Evolutionary conservation across 2,888 invertebrate genomes (phyloP).

Genomic region (Pammene fasciana): DNA sequence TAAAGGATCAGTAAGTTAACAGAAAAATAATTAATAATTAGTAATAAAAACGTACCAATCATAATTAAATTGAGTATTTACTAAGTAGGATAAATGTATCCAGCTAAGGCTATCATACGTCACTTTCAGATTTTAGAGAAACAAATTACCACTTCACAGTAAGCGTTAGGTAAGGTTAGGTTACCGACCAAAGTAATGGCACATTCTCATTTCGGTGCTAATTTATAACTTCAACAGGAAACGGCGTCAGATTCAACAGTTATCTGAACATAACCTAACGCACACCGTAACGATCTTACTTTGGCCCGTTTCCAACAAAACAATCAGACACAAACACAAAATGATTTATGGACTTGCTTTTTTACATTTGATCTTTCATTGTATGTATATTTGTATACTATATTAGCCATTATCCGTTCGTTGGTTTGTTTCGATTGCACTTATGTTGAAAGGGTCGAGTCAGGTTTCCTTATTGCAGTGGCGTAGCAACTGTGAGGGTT

Average conservation of each 20-base stretch:
- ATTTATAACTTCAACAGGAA: constrained; percentile 22
- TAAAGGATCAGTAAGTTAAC: too few species aligned
- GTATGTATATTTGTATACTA: constrained; percentile 49
- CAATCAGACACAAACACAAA: constrained; percentile 71
- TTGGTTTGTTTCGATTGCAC: constrained; percentile 55
- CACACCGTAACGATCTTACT: constrained; percentile 51
- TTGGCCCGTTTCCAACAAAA: constrained; percentile 74
- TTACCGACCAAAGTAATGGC: neutral
- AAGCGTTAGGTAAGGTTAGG: neutral
- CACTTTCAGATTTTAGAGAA: neutral
- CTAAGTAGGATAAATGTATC: too few species aligned
- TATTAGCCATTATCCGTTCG: constrained; percentile 51
- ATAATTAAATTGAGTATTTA: too few species aligned
- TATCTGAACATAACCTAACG: constrained; percentile 47
- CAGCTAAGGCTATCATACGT: too few species aligned
- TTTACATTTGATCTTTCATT: constrained; percentile 48
- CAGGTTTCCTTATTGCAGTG: constrained; percentile 40
- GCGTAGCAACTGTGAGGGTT: constrained; percentile 42
- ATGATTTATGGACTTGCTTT: constrained; percentile 64
- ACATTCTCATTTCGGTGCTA: constrained; percentile 8
- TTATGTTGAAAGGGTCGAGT: constrained; percentile 37
- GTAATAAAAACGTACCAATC: too few species aligned
- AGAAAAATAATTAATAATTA: too few species aligned
- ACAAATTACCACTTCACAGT: neutral
- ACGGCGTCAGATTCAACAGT: constrained; percentile 15